Conservation (phyloP, 1,140 invertebrate genomes). For the Holcopasites calliopsidis region DNA sequence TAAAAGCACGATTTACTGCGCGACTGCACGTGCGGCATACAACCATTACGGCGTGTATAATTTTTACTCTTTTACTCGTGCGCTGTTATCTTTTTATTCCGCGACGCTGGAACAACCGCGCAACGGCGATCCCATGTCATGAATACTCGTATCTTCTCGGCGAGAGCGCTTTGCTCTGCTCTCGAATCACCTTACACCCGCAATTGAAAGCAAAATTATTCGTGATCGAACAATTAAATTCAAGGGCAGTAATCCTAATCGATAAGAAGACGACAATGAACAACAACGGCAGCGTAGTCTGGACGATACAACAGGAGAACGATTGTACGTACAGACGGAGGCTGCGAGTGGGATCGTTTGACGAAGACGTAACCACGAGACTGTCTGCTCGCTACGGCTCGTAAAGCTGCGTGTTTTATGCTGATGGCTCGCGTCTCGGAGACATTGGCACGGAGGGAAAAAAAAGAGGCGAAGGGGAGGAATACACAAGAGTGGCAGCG, state of each 20-base stretch:
- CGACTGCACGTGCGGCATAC: background rate
- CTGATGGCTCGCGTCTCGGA: conserved; percentile 70
- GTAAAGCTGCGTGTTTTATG: conserved; percentile 77
- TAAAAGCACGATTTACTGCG: conserved; percentile 10
- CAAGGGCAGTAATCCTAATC: background rate
- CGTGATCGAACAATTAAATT: background rate
- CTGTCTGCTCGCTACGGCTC: conserved; percentile 74
- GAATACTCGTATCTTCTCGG: too few species aligned
- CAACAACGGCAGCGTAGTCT: background rate
- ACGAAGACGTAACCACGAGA: conserved; percentile 74
- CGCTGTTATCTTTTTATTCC: background rate
- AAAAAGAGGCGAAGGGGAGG: conserved; percentile 5
- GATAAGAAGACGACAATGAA: conserved; percentile 8
- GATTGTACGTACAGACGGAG: conserved; percentile 47
- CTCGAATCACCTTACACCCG: background rate
- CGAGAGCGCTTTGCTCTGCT: too few species aligned
- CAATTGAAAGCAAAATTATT: conserved; percentile 9
- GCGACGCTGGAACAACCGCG: background rate
- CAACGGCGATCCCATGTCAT: too few species aligned
- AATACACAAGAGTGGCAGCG: background rate
- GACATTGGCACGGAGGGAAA: conserved; percentile 71
- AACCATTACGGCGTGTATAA: conserved; percentile 26
- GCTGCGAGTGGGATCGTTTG: conserved; percentile 59
- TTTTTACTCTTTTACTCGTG: conserved; percentile 19
- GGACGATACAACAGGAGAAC: conserved; percentile 28